phyloP scores from a whole-genome alignment of 2,113 vertebrate species.

The Elgaria multicarinata region DNA sequence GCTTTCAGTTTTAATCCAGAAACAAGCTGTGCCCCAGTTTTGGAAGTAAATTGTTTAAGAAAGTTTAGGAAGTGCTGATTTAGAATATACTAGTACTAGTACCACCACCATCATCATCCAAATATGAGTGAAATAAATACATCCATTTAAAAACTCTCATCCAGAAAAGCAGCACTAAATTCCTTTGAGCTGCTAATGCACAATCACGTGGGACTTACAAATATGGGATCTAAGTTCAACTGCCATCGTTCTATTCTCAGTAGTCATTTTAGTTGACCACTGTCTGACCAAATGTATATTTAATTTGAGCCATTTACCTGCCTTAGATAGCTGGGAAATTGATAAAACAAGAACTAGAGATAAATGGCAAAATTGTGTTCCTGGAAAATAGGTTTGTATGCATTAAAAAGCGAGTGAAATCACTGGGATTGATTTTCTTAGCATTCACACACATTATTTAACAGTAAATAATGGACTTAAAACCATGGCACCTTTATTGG shows the following conservation, averaged over 20 bases:
- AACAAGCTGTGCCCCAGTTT: not conserved
- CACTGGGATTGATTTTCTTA: not conserved
- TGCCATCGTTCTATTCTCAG: not conserved
- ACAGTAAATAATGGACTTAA: slow-evolving; percentile 1
- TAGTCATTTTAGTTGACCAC: not conserved
- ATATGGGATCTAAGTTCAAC: not conserved
- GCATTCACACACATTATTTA: not conserved
- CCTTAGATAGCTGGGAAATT: not conserved
- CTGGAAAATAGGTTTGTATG: slow-evolving; percentile 9
- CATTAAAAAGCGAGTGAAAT: not conserved
- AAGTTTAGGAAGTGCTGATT: not conserved
- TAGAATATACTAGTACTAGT: not conserved
- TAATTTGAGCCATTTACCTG: not conserved
- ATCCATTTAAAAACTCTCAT: not conserved
- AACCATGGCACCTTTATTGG: not conserved
- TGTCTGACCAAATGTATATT: slow-evolving; percentile 6
- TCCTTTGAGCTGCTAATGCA: not conserved
- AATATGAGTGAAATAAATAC: slow-evolving; percentile 6
- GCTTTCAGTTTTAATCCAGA: not conserved
- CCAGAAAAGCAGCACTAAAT: not conserved
- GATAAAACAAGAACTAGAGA: not conserved
- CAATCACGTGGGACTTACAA: not conserved
- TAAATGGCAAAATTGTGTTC: slow-evolving; percentile 8
- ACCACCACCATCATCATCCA: no score
- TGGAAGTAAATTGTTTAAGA: not conserved